phyloP scores from a whole-genome alignment of 2,113 vertebrate species.

The Elephas maximus region DNA sequence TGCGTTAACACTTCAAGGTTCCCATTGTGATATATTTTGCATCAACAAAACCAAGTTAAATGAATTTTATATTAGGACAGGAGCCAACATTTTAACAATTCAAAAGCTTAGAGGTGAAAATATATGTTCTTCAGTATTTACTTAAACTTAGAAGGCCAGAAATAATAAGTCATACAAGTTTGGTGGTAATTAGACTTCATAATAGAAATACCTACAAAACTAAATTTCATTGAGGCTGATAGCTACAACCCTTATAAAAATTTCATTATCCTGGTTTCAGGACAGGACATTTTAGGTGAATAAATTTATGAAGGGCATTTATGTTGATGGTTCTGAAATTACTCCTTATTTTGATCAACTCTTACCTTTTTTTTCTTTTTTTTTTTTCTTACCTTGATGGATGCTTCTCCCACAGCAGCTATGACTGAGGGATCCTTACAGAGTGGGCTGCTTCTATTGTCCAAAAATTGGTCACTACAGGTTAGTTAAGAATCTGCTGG shows the following conservation, averaged over 20 bases:
- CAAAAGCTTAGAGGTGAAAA: not conserved
- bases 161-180: slow-evolving; percentile 11
- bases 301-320: not conserved
- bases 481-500: not conserved
- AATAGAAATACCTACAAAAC: not conserved
- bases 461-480: not conserved
- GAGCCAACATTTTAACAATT: slow-evolving; percentile 21
- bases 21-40: not conserved
- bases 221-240: slow-evolving; percentile 1
- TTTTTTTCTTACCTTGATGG: not conserved
- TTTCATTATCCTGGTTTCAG: not conserved
- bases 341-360: not conserved
- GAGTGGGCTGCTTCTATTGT: not conserved
- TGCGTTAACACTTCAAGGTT: not conserved
- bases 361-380: not conserved
- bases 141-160: not conserved
- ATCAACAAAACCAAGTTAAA: slow-evolving; percentile 43
- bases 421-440: not conserved
- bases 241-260: not conserved
- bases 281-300: not conserved
- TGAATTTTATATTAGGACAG: not conserved
- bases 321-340: not conserved
- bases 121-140: slow-evolving; percentile 40
- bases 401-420: not conserved
- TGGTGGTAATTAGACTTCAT: not conserved